Percentiles rank a stretch among this genome's conserved stretches.
phyloP scores from a whole-genome alignment of 2,113 vertebrate species.

The Callionymus lyra region DNA sequence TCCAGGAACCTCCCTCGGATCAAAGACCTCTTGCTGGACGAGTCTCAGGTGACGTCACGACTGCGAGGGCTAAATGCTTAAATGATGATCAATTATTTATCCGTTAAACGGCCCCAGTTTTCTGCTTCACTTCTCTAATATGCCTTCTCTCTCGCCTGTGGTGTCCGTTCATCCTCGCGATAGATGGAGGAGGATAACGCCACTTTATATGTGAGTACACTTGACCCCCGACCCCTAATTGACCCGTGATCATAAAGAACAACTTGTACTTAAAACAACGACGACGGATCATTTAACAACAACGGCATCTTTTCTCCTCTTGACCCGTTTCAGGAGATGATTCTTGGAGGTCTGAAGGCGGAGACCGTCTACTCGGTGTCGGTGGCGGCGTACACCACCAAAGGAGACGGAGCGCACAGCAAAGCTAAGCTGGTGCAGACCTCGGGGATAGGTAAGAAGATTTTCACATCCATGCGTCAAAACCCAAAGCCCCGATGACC shows the following conservation, averaged over 20 bases:
- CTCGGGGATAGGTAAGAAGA: slow-evolving; percentile 73
- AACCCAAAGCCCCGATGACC: too few relatives aligned
- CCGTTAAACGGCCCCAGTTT: slow-evolving; percentile 21
- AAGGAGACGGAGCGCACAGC: slow-evolving; percentile 89
- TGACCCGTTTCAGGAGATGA: slow-evolving; percentile 70
- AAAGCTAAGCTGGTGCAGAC: slow-evolving; percentile 84
- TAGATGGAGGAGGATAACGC: slow-evolving; percentile 91
- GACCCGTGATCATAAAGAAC: slow-evolving; percentile 21
- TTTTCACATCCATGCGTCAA: too few relatives aligned
- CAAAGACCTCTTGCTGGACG: slow-evolving; percentile 87
- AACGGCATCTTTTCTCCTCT: background rate
- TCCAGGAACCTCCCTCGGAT: slow-evolving; percentile 81
- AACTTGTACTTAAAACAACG: slow-evolving; percentile 15
- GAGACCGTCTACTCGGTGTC: slow-evolving; percentile 87
- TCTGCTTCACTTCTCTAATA: slow-evolving; percentile 21
- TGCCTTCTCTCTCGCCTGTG: slow-evolving; percentile 41
- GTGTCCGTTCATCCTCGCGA: slow-evolving; percentile 41
- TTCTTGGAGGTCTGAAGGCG: slow-evolving; percentile 80
- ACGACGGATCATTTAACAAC: slow-evolving; percentile 1
- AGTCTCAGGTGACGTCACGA: slow-evolving; percentile 77
- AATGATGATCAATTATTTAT: slow-evolving; percentile 15
- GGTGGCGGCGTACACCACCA: slow-evolving; percentile 91
- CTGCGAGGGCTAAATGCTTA: slow-evolving; percentile 19
- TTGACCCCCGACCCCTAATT: slow-evolving; percentile 2
- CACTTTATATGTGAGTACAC: slow-evolving; percentile 85